Base-by-base conservation (phyloP, 2,113 vertebrate species). In the Sturnus vulgaris region DNA sequence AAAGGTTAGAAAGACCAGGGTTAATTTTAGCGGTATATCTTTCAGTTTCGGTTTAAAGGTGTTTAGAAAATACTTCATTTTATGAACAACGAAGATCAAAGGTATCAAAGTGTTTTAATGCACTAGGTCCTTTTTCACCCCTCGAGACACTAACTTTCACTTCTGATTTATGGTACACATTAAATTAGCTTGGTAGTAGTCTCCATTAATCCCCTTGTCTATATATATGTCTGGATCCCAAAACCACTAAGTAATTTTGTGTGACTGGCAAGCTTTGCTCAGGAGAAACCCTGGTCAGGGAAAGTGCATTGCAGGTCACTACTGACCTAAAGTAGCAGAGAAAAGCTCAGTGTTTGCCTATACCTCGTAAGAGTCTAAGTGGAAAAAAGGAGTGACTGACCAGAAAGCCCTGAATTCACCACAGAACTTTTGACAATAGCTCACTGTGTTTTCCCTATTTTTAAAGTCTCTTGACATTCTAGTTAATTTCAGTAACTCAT, bases 161-260 rank as follows among this genome's bases (percentile, higher is more conserved):
- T 94, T 72, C 68, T 91, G 86, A 90, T 95, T 95, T 96, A 91
- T 89, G 72, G 94, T 46, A 83, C 82, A 72, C 76, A 40, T 96
- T 88, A 96, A 95, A 97, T 59, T 72, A 94, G 27, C 64, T 93
- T 88, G 33, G 63, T 91, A 65, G 56, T 56, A 53, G 50, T 83
- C 80, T 92, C 84, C 59, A 85, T 92, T 86, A 87, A 94, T 92
- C 93, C 73, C 81, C 91, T 61, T 91, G 78, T 84, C 91, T 77
- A 20, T 89, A 75, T 85, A 78, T 75, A 63, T 30, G 77, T 91
- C 65, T 1, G 0, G 61, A 93, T 93, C 96, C 91, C 95, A 78
- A 93, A 96, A 89, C 86, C 86, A 92, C 93, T 69, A 93, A 96
- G 92, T 95, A 95, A 96, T 96, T 94, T 93, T 93, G 35, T 82